Conservation (phyloP, 2,797 vertebrate genomes). For the Microhierax caerulescens region DNA sequence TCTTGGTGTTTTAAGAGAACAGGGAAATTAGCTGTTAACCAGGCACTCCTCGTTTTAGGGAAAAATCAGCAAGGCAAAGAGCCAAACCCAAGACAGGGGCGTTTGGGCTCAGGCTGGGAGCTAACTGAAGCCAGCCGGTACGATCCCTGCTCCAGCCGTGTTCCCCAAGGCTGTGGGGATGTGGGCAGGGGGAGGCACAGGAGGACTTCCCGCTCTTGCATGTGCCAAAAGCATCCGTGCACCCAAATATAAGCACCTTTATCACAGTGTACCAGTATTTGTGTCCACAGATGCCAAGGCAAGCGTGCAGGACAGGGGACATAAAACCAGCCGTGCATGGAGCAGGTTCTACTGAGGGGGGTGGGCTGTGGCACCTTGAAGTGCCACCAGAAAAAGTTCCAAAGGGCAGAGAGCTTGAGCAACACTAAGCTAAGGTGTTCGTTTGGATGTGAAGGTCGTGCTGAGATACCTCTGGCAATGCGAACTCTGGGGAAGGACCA, state of each 20-base stretch:
- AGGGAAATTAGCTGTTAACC: neutral
- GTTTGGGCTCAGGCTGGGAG: neutral
- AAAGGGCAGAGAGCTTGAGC: neutral
- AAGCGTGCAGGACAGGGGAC: neutral
- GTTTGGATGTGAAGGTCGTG: fast-evolving
- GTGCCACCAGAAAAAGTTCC: neutral
- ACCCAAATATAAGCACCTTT: neutral
- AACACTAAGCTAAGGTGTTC: neutral
- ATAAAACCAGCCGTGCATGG: neutral
- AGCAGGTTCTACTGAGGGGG: neutral
- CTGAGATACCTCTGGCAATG: neutral
- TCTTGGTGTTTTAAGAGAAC: neutral
- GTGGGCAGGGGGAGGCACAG: fast-evolving
- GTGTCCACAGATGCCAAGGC: fast-evolving
- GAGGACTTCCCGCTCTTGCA: neutral
- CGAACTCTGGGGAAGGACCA: neutral
- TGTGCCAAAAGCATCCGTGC: fast-evolving
- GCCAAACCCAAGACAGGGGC: neutral
- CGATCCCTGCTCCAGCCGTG: neutral
- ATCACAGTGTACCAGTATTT: fast-evolving
- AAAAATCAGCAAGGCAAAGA: neutral
- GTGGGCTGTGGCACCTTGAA: neutral
- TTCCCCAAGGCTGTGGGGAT: neutral
- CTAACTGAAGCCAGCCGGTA: neutral
- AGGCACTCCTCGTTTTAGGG: neutral